Percentiles rank a stretch among this genome's conserved stretches.
Evolutionary conservation across 2,888 invertebrate genomes (phyloP).

Genomic region (Harpalus rubripes): DNA sequence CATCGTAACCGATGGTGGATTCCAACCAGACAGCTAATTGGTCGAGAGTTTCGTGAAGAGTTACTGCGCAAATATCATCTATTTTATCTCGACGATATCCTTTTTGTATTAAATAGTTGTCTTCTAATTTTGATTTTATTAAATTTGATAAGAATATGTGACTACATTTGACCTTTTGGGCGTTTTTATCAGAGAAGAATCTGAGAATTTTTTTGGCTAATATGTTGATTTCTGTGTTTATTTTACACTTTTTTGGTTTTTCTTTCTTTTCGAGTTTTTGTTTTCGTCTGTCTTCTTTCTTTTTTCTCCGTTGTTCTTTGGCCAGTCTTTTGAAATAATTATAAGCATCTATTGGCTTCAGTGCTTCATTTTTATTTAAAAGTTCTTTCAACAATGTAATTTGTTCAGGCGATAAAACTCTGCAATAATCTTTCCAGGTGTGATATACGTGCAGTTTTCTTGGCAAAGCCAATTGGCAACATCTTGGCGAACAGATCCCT

Average conservation of each 20-base stretch:
- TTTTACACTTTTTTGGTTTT: constrained; percentile 59
- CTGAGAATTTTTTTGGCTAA: constrained; percentile 70
- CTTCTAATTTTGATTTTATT: constrained; percentile 68
- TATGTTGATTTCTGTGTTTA: constrained; percentile 39
- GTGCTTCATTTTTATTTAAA: constrained; percentile 72
- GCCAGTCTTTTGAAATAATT: constrained; percentile 73
- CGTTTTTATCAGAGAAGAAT: constrained; percentile 72
- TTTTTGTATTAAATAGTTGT: constrained; percentile 12
- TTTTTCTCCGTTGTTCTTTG: constrained; percentile 41
- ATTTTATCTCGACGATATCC: constrained; percentile 46
- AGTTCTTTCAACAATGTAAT: constrained; percentile 72
- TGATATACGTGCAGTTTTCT: constrained; percentile 72
- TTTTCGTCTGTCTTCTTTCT: constrained; percentile 32
- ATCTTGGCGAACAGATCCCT: constrained; percentile 72
- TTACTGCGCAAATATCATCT: constrained; percentile 15
- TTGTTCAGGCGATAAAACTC: constrained; percentile 71
- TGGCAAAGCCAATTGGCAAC: constrained; percentile 73
- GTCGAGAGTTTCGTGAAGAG: constrained; percentile 67
- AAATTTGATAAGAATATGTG: constrained; percentile 73
- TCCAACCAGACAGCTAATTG: constrained; percentile 74
- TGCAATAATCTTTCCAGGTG: constrained; percentile 72
- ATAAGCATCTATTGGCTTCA: constrained; percentile 73
- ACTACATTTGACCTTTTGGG: constrained; percentile 72
- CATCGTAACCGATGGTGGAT: constrained; percentile 72
- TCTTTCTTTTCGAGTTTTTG: neutral